Base-by-base conservation (phyloP, 2,113 vertebrate species). In the Heterotis niloticus region DNA sequence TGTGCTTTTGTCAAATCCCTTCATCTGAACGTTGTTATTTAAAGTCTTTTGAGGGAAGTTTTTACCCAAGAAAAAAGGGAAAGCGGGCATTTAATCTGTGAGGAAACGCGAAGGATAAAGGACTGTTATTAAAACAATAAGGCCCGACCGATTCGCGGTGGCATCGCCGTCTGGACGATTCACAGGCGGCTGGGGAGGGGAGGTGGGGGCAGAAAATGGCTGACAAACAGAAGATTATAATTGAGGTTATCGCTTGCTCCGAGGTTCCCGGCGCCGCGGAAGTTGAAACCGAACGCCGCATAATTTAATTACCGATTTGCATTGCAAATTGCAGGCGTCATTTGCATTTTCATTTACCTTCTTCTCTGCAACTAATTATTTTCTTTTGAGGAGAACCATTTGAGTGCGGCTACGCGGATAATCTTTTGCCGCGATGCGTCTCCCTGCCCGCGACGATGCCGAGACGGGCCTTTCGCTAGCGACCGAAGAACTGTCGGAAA, bases 301-400 rank as follows among this genome's bases (percentile, higher is more conserved):
- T 88, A 88, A 89, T 90, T 88, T 78, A 89, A 89, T 91, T 86
- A 89, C 83, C 81, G 82, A 91, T 90, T 88, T 88, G 89, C 87
- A 91, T 90, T 90, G 89, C 87, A 91, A 89, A 91, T 90, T 67
- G 89, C 80, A 4, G 82, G 56, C 64, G 82, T 85, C 80, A 90
- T 91, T 91, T 87, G 84, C 89, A 88, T 91, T 89, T 90, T 51
- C 81, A 82, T 89, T 90, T 90, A 88, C 80, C 83, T 86, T 83
- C 75, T 81, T 78, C 80, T 87, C 85, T 73, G 81, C 80, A 82
- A 88, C 85, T 88, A 87, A 90, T 91, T 89, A 86, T 88, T 91
- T 88, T 87, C 82, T 84, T 82, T 82, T 84, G 78, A 77, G 67
- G 82, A 85, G 78, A 80, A 84, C 77, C 79, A 72, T 81, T 84